A percentile compares a stretch with the other conserved stretches of the same genome.
phyloP scores from a whole-genome alignment of 2,113 vertebrate genomes.

The Xenopus laevis region DNA sequence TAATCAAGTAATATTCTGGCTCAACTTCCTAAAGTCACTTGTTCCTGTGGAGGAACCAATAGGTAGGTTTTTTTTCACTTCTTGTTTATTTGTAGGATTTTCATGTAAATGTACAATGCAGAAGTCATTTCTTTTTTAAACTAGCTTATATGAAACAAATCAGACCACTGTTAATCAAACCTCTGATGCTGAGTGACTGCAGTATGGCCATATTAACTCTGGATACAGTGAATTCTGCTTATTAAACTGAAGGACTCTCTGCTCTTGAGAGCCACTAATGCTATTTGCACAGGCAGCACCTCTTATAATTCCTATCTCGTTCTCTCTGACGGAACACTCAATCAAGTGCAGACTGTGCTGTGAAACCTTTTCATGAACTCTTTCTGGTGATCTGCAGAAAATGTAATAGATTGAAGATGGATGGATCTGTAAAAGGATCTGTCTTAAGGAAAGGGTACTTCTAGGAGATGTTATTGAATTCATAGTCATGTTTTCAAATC shows the following conservation, averaged over 20 bases:
- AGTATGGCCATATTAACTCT: no score
- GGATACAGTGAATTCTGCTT: no score
- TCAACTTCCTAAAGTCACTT: slow-evolving; percentile 89
- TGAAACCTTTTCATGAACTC: background rate
- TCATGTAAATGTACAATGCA: background rate
- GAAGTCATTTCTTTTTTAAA: no score
- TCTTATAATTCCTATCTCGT: no score
- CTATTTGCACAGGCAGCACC: no score
- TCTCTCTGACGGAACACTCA: background rate
- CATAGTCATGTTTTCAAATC: no score
- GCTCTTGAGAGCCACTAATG: background rate
- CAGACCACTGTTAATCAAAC: no score
- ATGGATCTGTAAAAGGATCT: background rate
- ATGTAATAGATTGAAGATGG: background rate
- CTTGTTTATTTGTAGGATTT: background rate
- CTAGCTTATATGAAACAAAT: no score
- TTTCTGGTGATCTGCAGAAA: background rate
- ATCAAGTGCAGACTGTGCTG: background rate
- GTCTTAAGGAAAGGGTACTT: no score
- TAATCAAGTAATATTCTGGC: slow-evolving; percentile 94
- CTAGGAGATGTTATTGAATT: no score
- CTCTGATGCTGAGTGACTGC: no score
- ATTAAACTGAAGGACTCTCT: slow-evolving; percentile 2
- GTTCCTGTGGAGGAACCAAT: slow-evolving; percentile 82
- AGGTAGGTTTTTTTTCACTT: slow-evolving; percentile 62